Evolutionary conservation across 2,888 invertebrate genomes (phyloP).

Genomic region (Daptonema setosum): DNA sequence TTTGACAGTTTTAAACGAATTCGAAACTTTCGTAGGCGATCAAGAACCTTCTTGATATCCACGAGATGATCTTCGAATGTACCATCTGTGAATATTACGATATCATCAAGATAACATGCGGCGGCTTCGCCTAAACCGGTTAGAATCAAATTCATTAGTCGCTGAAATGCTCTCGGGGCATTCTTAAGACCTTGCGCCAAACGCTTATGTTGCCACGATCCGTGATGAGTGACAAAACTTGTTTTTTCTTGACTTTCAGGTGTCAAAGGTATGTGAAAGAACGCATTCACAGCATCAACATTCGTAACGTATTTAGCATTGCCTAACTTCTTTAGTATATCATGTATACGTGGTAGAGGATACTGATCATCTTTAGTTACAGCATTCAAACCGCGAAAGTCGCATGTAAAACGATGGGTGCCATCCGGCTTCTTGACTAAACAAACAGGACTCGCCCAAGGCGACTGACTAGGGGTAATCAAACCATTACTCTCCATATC

Average conservation of each 20-base stretch:
- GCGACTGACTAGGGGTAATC: slow-evolving; percentile 16
- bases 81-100: slow-evolving; percentile 10
- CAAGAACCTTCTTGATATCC: slow-evolving; percentile 9
- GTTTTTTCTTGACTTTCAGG: slow-evolving; percentile 12
- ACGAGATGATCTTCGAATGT: slow-evolving; percentile 10
- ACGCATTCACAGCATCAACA: slow-evolving; percentile 13
- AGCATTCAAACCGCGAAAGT: slow-evolving; percentile 16
- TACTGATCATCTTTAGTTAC: slow-evolving; percentile 11
- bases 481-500: slow-evolving; percentile 3
- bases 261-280: slow-evolving; percentile 12
- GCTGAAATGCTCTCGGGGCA: slow-evolving; percentile 15
- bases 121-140: slow-evolving; percentile 8
- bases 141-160: slow-evolving; percentile 14
- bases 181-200: slow-evolving; percentile 18
- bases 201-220: slow-evolving; percentile 15
- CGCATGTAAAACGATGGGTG: slow-evolving; percentile 14
- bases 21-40: slow-evolving; percentile 9
- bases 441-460: slow-evolving; percentile 26
- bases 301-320: slow-evolving; percentile 8
- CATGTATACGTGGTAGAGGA: slow-evolving; percentile 11
- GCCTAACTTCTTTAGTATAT: slow-evolving; percentile 7
- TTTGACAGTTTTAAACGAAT: slow-evolving; percentile 14
- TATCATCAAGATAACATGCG: slow-evolving; percentile 14
- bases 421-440: slow-evolving; percentile 26
- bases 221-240: slow-evolving; percentile 13